Evolutionary conservation across 2,888 invertebrate genomes (phyloP).

Genomic region (Caenorhabditis afra): DNA sequence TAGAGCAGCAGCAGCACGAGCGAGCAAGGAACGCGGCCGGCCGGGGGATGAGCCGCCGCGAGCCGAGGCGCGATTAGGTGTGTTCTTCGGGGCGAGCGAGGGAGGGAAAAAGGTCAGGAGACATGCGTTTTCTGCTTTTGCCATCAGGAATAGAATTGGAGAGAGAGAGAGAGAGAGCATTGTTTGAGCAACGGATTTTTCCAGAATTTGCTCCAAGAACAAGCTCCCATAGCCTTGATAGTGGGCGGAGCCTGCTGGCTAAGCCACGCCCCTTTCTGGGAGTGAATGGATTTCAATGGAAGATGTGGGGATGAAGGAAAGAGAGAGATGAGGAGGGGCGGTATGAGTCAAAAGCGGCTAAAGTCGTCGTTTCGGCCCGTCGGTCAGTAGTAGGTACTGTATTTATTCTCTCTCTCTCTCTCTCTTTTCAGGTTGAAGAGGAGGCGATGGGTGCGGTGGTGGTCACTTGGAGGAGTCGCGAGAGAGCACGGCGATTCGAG

Average conservation of each 20-base stretch:
- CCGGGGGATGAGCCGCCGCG: slow-evolving; percentile 31
- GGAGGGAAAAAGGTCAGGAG: slow-evolving; percentile 13
- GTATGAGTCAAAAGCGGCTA: too few relatives aligned
- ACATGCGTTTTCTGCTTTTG: too few relatives aligned
- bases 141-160: slow-evolving; percentile 1
- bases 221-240: too few relatives aligned
- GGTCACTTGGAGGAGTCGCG: slow-evolving; percentile 38
- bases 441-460: slow-evolving; percentile 34
- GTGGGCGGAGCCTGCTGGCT: too few relatives aligned
- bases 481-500: background rate
- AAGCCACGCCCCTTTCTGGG: too few relatives aligned
- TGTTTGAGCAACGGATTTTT: background rate
- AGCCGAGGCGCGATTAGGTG: slow-evolving; percentile 45
- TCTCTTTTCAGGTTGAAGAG: slow-evolving; percentile 29
- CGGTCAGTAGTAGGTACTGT: slow-evolving; percentile 15
- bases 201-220: too few relatives aligned
- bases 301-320: too few relatives aligned
- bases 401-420: slow-evolving; percentile 24
- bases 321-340: too few relatives aligned
- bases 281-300: too few relatives aligned
- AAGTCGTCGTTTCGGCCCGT: too few relatives aligned
- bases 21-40: too few relatives aligned
- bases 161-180: background rate
- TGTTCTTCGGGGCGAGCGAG: background rate
- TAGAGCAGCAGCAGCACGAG: slow-evolving; percentile 28